Evolutionary conservation across 2,888 invertebrate species (phyloP).

Genomic region (Ochropacha duplaris): DNA sequence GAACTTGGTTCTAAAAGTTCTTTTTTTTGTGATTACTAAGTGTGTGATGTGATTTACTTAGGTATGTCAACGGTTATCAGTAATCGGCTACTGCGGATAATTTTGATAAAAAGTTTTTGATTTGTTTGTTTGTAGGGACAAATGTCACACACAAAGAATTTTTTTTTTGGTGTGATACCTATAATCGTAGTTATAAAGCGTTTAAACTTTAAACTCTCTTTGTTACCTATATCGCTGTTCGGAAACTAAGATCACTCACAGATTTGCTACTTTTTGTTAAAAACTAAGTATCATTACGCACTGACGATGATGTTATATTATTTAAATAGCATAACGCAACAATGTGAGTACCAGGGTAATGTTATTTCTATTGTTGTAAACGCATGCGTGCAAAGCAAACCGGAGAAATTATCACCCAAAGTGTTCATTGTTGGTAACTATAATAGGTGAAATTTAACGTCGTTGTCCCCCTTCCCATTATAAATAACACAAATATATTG

Average conservation of each 20-base stretch:
- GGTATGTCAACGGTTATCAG: no score
- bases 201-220: no score
- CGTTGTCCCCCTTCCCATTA: constrained; percentile 53
- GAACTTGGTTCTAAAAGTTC: no score
- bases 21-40: no score
- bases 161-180: no score
- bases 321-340: constrained; percentile 1
- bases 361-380: constrained; percentile 40
- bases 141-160: no score
- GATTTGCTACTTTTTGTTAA: neutral
- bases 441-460: constrained; percentile 45
- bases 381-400: constrained; percentile 36
- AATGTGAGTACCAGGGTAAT: constrained; percentile 7
- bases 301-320: neutral
- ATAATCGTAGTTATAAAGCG: no score
- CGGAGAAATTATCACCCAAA: constrained; percentile 47
- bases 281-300: neutral
- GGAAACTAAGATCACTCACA: neutral
- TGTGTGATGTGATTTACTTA: no score
- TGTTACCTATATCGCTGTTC: neutral
- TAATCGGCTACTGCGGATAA: no score
- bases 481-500: constrained; percentile 46
- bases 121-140: no score
- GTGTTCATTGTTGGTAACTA: constrained; percentile 48
- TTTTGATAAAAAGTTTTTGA: no score